Evolutionary conservation across 2,797 vertebrate species (phyloP), one percentile per base, ranked within the genome.

Genomic region (Bovichtus diacanthus): DNA sequence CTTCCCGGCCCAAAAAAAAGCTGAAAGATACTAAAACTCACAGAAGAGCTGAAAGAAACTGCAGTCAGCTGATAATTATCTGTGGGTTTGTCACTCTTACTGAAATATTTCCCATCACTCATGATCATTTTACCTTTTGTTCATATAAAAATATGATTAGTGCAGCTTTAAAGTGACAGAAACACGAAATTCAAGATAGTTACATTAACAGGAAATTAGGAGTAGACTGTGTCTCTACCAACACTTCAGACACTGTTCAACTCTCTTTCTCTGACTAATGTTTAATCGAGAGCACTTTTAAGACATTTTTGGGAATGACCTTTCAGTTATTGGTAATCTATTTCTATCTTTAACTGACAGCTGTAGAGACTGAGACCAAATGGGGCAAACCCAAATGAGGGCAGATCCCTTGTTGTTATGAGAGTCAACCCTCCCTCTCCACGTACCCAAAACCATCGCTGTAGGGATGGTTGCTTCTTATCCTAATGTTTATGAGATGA

Each of bases 381-480:
- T 92, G 90, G 93, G 88, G 43, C 91, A 88, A 76, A 65, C 38
- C 29, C 21, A 59, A 93, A 92, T 86, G 83, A 93, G 93, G 93
- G 43, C 92, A 93, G 87, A 88, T 93, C 91, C 91, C 91, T 74
- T 70, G 92, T 85, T 90, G 88, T 87, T 23, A 18, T 38, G 56
- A 80, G 66, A 63, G 68, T 70, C 68, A 76, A 21, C 65, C 72
- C 70, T 67, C 74, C 63, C 87, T 49, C 41, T 69, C 60, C 72
- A 71, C 55, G 61, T 62, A 53, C 70, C 73, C 64, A 18, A 82
- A 85, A 68, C 58, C 54, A 60, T 44, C n/a, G 59, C 81, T 78
- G 76, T 46, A 25, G 84, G 83, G 63, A 73, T 4, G 44, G 23
- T 70, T 80, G 77, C 78, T 36, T 81, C 78, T 85, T 58, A 75